Evolutionary conservation across 1,140 invertebrate species (phyloP).

Genomic region (Pogonomyrmex barbatus): DNA sequence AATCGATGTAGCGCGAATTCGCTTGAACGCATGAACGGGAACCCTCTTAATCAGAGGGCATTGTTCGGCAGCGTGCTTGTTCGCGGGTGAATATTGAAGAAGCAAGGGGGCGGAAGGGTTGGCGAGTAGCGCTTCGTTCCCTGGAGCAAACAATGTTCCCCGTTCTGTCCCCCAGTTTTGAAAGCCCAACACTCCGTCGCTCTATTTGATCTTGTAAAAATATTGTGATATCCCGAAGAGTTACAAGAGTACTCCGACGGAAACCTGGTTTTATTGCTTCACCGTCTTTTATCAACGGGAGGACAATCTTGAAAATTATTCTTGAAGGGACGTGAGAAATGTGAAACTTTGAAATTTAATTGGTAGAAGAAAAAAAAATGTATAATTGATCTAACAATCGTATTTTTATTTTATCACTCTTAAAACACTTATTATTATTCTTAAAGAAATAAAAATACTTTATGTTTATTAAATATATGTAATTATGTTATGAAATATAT

Average conservation of each 20-base stretch:
- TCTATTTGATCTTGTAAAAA: conserved; percentile 69
- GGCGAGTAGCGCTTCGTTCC: conserved; percentile 70
- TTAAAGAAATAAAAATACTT: too few relatives aligned
- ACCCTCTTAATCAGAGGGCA: conserved; percentile 78
- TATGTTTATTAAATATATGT: too few relatives aligned
- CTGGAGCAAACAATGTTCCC: conserved; percentile 60
- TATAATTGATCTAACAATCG: neutral
- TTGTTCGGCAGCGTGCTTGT: conserved; percentile 71
- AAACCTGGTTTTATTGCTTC: conserved; percentile 40
- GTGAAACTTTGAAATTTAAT: neutral
- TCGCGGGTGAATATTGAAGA: conserved; percentile 81
- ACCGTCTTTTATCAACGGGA: conserved; percentile 34
- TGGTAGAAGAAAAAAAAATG: neutral
- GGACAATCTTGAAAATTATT: neutral
- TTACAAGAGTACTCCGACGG: conserved; percentile 55
- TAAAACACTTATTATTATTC: too few relatives aligned
- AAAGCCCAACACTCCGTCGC: conserved; percentile 62
- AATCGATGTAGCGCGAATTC: conserved; percentile 21
- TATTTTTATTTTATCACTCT: neutral
- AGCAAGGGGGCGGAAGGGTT: conserved; percentile 76
- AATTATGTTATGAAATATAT: too few relatives aligned
- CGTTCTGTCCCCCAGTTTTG: conserved; percentile 30
- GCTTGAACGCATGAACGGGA: neutral
- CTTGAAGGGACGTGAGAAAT: neutral
- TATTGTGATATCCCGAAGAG: conserved; percentile 75